Evolutionary conservation across 2,888 invertebrate species (phyloP), one percentile per base, ranked within the genome.

Genomic region (Morpho deidamia): DNA sequence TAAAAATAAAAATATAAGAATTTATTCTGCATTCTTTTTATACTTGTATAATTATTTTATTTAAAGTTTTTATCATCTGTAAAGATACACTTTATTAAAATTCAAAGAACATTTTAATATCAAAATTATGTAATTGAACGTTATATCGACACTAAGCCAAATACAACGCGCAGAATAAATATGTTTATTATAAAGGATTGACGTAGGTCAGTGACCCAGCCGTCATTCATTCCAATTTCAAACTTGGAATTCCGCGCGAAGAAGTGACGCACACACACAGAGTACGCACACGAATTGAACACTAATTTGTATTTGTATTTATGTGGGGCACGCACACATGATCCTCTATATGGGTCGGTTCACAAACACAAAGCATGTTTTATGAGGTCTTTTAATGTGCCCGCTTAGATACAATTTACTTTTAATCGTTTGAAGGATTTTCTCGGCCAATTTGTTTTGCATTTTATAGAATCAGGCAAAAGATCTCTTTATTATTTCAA

Each of bases 181-280:
- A 50, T 45, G 34, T 45, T 52, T 58, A 58, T 52, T 55, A 66
- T 67, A 71, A 67, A 63, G 63, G 61, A 68, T 80, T 82, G 78
- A 70, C 80, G 66, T 83, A 84, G 87, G 86, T 87, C 83, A 83
- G 83, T 78, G 81, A 87, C 86, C 86, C 80, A 77, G 78, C 76
- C 84, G 84, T 82, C 86, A 84, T 85, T 87, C 83, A 86, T 85
- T 85, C 81, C 81, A 83, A 83, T 83, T 86, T 81, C 79, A 83
- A 87, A 86, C 80, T 87, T 87, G 82, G 80, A 86, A 85, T 82
- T 81, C 82, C 78, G 77, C 75, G 76, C 80, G 83, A 83, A 85
- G 86, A 81, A 83, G 76, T 67, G 73, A 79, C 84, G 74, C 82
- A 82, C 83, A 83, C 82, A 67, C 40, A 56, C 62, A 44, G 51